A percentile compares a stretch with the other conserved stretches of the same genome.
Conservation (phyloP, 2,888 invertebrate genomes). For the Drosophila anomalipes region DNA sequence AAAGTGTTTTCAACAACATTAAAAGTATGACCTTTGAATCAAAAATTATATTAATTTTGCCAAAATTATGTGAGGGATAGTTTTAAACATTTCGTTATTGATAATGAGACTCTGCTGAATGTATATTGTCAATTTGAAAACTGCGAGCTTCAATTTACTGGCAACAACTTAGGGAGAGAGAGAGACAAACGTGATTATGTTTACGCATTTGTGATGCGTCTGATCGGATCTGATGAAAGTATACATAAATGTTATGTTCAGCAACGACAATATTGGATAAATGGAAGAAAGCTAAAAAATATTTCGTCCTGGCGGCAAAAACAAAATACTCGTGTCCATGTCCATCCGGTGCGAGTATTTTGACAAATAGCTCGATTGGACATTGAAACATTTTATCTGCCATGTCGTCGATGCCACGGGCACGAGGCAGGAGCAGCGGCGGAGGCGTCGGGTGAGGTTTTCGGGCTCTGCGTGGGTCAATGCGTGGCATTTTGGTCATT, state of each 20-base stretch:
- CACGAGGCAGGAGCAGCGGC: constrained; percentile 11
- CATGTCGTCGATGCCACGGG: constrained; percentile 76
- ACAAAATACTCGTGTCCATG: constrained; percentile 50
- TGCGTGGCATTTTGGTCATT: constrained; percentile 83
- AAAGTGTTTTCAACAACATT: constrained; percentile 5
- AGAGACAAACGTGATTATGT: constrained; percentile 5
- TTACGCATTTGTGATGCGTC: constrained; percentile 8
- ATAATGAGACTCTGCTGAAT: neutral
- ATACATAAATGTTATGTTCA: constrained; percentile 15
- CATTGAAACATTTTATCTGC: constrained; percentile 84
- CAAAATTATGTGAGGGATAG: neutral
- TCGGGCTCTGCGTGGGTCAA: constrained; percentile 72
- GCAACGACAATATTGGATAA: neutral
- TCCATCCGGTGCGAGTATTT: constrained; percentile 73
- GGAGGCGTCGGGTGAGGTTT: constrained; percentile 28
- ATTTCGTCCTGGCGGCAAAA: constrained; percentile 36
- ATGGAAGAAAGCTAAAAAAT: constrained; percentile 24
- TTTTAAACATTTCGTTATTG: neutral
- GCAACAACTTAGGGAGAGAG: neutral
- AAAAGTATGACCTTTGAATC: neutral
- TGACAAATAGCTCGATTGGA: constrained; percentile 84
- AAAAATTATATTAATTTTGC: neutral
- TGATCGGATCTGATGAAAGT: constrained; percentile 20
- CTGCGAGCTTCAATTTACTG: neutral
- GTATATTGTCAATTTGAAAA: neutral